phyloP scores from a whole-genome alignment of 2,113 vertebrate species.

The Vidua macroura region DNA sequence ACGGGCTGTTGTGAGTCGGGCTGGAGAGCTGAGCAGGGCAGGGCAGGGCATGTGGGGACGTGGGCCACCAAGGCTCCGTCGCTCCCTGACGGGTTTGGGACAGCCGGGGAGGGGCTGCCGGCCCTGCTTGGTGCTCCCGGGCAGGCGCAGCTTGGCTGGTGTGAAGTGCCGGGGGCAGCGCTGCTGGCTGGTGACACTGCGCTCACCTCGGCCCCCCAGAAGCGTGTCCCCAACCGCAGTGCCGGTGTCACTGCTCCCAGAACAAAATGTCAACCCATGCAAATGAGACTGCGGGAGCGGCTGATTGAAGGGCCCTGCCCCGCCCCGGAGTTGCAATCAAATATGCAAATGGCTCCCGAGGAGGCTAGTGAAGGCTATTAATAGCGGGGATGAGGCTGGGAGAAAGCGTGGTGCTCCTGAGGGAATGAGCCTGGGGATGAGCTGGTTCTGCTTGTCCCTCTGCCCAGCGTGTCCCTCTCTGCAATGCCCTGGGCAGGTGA shows the following conservation, averaged over 20 bases:
- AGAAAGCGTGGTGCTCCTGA: background rate
- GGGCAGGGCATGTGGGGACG: background rate
- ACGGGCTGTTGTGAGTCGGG: background rate
- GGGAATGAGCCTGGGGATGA: background rate
- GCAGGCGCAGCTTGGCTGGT: background rate
- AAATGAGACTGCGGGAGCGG: constrained; percentile 69
- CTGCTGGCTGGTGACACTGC: background rate
- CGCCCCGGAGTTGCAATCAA: constrained; percentile 71
- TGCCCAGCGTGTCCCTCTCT: background rate
- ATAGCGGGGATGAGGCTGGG: constrained; percentile 12
- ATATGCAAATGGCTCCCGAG: constrained; percentile 72
- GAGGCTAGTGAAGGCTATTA: constrained; percentile 57
- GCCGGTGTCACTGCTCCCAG: constrained; percentile 19
- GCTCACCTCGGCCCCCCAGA: background rate
- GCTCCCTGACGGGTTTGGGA: background rate
- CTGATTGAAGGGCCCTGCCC: constrained; percentile 69
- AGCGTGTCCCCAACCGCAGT: background rate
- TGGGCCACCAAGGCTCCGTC: background rate
- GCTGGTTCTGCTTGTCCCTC: background rate
- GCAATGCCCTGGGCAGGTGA: fast-evolving
- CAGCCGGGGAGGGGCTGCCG: background rate
- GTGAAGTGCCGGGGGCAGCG: fast-evolving
- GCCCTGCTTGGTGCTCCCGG: fast-evolving
- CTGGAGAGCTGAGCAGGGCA: background rate
- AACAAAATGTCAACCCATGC: constrained; percentile 73